phyloP scores from a whole-genome alignment of 2,113 vertebrate genomes.

The Dolichallabes microphthalmus region DNA sequence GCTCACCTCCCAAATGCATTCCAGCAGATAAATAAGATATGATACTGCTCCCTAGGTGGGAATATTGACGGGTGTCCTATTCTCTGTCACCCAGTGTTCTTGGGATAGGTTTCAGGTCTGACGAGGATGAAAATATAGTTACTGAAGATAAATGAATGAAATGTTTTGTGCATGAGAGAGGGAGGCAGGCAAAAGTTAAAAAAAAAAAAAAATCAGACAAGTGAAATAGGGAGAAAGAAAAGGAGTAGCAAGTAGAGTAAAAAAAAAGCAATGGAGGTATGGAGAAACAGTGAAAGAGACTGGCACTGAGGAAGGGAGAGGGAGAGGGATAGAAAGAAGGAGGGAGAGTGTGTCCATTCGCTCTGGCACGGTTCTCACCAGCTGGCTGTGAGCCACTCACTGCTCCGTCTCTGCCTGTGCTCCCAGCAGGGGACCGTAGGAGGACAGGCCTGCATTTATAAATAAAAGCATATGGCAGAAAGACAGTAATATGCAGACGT shows the following conservation, averaged over 20 bases:
- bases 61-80: not conserved
- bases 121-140: not conserved
- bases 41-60: not conserved
- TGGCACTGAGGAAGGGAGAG: not conserved
- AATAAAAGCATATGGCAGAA: conserved; percentile 60
- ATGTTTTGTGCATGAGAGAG: not conserved
- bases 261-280: not conserved
- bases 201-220: not conserved
- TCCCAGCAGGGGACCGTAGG: conserved; percentile 54
- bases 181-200: not conserved
- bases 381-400: conserved; percentile 49
- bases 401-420: conserved; percentile 47
- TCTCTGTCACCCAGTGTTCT: not conserved
- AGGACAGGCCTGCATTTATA: conserved; percentile 55
- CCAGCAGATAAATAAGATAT: too few relatives aligned
- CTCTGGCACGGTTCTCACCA: conserved; percentile 44
- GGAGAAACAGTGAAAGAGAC: not conserved
- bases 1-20: not conserved
- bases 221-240: conserved; percentile 25
- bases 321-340: conserved; percentile 17
- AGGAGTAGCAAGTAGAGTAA: not conserved
- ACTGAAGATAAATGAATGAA: not conserved
- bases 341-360: conserved; percentile 34
- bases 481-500: conserved; percentile 50
- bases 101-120: not conserved